These are phyloP conservation scores for Eulemur rubriventer DNA, from an alignment of 2,797 vertebrate species.

Conservation along the genomic window DNA sequence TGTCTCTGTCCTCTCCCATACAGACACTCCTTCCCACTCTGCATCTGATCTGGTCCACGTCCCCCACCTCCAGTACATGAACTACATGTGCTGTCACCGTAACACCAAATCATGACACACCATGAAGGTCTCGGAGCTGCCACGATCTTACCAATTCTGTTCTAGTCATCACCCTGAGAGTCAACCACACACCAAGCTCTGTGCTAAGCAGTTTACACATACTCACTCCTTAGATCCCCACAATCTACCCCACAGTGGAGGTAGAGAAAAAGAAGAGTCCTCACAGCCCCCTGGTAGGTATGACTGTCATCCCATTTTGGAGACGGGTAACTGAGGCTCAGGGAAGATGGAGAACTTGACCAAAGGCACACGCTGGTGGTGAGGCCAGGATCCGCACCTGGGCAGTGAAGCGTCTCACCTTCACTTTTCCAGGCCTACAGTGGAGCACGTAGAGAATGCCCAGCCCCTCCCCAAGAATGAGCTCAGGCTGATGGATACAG, in stretches of 20 bases:
- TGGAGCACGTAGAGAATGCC: not conserved
- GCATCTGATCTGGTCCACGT: not conserved
- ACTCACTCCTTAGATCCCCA: not conserved
- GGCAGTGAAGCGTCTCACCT: not conserved
- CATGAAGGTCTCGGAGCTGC: not conserved
- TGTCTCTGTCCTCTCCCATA: not conserved
- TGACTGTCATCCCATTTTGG: not conserved
- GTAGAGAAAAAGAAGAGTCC: too few species aligned
- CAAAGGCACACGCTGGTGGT: not conserved
- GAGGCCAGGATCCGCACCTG: not conserved
- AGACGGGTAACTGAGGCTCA: not conserved
- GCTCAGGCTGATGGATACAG: not conserved
- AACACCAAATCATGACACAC: not conserved
- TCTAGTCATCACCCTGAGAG: not conserved
- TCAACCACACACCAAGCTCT: accelerated
- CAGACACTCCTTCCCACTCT: not conserved
- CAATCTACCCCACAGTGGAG: too few species aligned
- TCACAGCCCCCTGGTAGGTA: not conserved
- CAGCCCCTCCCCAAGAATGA: not conserved
- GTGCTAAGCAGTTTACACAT: accelerated
- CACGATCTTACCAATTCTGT: not conserved
- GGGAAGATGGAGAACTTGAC: not conserved
- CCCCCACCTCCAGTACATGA: not conserved
- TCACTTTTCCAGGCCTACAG: not conserved
- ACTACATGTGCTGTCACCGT: not conserved